These are phyloP conservation scores for Gallinago solitaria DNA, from an alignment of 2,797 vertebrate genomes.

Conservation along the genomic window DNA sequence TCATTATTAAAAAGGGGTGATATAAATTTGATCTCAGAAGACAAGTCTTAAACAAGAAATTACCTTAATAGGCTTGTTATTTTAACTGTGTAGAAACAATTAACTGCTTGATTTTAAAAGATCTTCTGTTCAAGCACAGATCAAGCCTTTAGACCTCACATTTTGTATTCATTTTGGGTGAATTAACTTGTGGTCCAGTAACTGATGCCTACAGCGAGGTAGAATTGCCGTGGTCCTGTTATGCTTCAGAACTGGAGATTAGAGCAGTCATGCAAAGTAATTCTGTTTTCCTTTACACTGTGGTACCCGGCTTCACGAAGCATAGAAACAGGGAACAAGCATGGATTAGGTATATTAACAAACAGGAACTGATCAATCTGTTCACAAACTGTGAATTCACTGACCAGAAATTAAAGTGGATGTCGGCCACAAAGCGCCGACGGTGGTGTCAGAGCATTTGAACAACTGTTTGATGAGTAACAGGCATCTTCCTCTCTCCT, in stretches of 20 bases:
- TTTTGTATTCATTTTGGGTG: slow-evolving; percentile 16
- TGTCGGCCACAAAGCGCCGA: background rate
- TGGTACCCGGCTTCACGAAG: background rate
- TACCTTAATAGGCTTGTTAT: background rate
- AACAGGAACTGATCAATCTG: slow-evolving; percentile 47
- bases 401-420: slow-evolving; percentile 10
- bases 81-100: slow-evolving; percentile 6
- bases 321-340: background rate
- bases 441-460: accelerated
- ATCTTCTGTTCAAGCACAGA: background rate
- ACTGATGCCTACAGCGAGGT: background rate
- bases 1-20: background rate
- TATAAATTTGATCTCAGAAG: slow-evolving; percentile 9
- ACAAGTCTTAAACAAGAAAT: slow-evolving; percentile 1
- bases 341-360: slow-evolving; percentile 49
- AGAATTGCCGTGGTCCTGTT: background rate
- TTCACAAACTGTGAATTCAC: slow-evolving; percentile 17
- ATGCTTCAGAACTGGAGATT: slow-evolving; percentile 17
- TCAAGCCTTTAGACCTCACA: background rate
- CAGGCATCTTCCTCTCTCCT: background rate
- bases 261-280: slow-evolving; percentile 57
- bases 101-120: background rate
- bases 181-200: background rate
- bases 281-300: slow-evolving; percentile 33
- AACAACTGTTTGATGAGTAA: background rate